Evolutionary conservation across 2,797 vertebrate species (phyloP).

Genomic region (Aratinga solstitialis): DNA sequence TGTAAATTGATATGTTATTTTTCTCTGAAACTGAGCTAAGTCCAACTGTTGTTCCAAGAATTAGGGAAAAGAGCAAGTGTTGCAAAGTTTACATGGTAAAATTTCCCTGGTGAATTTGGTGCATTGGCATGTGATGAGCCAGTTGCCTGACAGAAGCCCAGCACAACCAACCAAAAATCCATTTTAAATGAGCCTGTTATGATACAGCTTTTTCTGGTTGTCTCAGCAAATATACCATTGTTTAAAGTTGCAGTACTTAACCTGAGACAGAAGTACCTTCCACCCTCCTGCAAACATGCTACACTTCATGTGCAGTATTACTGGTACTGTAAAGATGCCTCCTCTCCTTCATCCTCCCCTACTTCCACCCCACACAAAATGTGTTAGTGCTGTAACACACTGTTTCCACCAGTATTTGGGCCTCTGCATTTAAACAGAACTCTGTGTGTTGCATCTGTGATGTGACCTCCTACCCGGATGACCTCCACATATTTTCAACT

Average conservation of each 20-base stretch:
- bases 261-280: background rate
- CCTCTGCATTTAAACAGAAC: background rate
- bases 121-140: background rate
- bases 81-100: background rate
- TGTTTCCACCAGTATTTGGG: background rate
- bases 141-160: background rate
- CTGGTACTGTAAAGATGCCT: background rate
- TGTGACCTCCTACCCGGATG: background rate
- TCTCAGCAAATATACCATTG: background rate
- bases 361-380: background rate
- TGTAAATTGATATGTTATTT: background rate
- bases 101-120: background rate
- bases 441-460: background rate
- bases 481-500: background rate
- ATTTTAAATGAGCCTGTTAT: background rate
- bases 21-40: background rate
- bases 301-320: background rate
- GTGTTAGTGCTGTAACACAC: background rate
- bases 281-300: background rate
- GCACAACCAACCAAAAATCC: background rate
- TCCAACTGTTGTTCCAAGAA: background rate
- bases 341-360: background rate
- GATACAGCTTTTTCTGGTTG: background rate
- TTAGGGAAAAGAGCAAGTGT: background rate
- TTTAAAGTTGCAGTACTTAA: background rate